Evolutionary conservation across 2,888 invertebrate species (phyloP).

Genomic region (Melanchra persicariae): DNA sequence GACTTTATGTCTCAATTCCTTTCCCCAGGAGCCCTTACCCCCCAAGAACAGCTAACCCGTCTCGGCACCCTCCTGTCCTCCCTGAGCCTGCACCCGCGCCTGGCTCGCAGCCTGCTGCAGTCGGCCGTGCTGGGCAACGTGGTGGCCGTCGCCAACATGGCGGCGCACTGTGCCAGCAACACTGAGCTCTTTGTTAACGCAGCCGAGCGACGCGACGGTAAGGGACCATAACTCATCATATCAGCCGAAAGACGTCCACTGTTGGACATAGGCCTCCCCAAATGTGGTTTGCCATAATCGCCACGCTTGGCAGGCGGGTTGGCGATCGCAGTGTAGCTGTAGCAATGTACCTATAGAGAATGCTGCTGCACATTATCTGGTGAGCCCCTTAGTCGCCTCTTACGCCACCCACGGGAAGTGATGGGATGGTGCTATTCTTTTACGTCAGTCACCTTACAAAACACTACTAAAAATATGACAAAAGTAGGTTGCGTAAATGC

Average conservation of each 20-base stretch:
- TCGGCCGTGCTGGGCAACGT: constrained; percentile 80
- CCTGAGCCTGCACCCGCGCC: constrained; percentile 91
- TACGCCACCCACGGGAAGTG: no score
- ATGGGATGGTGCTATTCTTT: no score
- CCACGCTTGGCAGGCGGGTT: no score
- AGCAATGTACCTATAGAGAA: no score
- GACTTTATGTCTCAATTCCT: not conserved
- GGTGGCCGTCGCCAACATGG: constrained; percentile 73
- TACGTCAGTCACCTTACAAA: no score
- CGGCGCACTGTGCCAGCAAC: constrained; percentile 82
- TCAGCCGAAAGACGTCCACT: no score
- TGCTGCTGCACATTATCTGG: no score
- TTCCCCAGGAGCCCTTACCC: constrained; percentile 88
- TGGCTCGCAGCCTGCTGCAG: constrained; percentile 89
- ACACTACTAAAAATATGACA: no score
- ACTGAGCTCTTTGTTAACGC: constrained; percentile 89
- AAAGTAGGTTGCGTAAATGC: not conserved
- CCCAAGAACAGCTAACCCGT: constrained; percentile 91
- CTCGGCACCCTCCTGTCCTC: constrained; percentile 90
- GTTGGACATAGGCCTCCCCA: no score
- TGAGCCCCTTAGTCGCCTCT: no score
- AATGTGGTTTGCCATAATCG: no score
- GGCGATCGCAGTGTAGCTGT: no score
- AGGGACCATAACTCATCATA: not conserved
- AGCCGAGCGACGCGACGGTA: constrained; percentile 83